These are phyloP conservation scores for Automeris io DNA, from an alignment of 2,888 invertebrate genomes.

Conservation along the genomic window DNA sequence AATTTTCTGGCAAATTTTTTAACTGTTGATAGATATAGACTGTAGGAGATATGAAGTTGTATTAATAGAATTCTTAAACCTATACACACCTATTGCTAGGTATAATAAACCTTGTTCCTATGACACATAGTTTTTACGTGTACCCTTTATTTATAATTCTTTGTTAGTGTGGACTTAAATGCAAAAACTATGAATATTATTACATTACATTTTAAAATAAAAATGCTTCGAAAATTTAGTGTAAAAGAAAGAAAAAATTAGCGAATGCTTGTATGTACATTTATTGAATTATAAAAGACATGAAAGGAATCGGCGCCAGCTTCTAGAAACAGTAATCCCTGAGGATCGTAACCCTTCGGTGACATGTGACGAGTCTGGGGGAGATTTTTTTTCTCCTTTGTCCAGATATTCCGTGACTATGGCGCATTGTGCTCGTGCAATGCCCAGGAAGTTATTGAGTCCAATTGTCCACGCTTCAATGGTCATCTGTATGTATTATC, in stretches of 20 bases:
- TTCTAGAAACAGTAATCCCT: slow-evolving; percentile 52
- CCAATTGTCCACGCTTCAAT: slow-evolving; percentile 52
- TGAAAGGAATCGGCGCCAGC: slow-evolving; percentile 51
- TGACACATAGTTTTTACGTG: no score
- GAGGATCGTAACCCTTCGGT: slow-evolving; percentile 48
- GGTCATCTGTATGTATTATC: slow-evolving; percentile 39
- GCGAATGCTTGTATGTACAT: neutral
- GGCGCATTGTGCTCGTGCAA: slow-evolving; percentile 48
- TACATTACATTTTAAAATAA: no score
- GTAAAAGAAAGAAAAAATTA: neutral
- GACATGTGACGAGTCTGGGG: slow-evolving; percentile 21
- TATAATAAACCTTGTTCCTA: no score
- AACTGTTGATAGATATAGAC: no score
- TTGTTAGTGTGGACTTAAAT: no score
- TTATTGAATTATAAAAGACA: slow-evolving; percentile 1
- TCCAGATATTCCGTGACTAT: slow-evolving; percentile 48
- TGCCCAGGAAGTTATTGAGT: slow-evolving; percentile 61
- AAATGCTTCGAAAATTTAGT: no score
- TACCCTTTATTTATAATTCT: no score
- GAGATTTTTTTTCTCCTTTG: slow-evolving; percentile 27
- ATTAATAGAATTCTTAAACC: no score
- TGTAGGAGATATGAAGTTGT: no score
- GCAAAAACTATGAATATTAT: no score
- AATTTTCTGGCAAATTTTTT: no score
- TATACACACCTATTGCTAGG: no score